Conservation (phyloP, 2,113 vertebrate species). For the Semnornis frantzii region DNA sequence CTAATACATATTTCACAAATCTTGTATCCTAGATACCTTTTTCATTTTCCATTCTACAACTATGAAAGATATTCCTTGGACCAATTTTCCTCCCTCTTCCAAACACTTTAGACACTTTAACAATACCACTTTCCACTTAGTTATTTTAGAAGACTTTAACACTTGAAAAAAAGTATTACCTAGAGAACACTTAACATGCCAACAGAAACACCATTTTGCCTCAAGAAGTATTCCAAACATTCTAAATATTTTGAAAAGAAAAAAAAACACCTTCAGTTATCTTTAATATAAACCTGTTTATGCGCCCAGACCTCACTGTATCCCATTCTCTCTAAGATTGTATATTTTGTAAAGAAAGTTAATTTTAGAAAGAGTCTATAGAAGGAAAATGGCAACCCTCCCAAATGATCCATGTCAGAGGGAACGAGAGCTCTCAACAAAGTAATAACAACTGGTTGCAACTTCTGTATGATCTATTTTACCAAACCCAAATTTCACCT, state of each 20-base stretch:
- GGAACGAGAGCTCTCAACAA: neutral
- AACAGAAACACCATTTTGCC: neutral
- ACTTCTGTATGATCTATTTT: neutral
- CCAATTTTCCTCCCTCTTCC: neutral
- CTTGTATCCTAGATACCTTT: neutral
- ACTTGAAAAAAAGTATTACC: neutral
- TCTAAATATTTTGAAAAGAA: neutral
- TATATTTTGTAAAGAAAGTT: neutral
- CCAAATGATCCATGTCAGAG: neutral
- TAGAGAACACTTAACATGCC: neutral
- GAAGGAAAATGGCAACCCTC: neutral
- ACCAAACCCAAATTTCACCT: neutral
- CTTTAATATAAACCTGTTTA: neutral
- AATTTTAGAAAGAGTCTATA: neutral
- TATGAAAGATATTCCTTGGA: neutral
- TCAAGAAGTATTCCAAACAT: conserved; percentile 23
- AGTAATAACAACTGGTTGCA: neutral
- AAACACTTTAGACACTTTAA: neutral
- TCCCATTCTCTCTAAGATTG: neutral
- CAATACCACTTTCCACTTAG: neutral
- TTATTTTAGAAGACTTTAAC: neutral
- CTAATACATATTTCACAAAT: neutral
- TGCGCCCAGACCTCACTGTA: neutral
- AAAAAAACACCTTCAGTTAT: neutral
- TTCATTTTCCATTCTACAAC: neutral